Evolutionary conservation across 30 jellyfish, hydroid and myxozoan species (phyloP).

Genomic region (Chrysaora quinquecirrha): DNA sequence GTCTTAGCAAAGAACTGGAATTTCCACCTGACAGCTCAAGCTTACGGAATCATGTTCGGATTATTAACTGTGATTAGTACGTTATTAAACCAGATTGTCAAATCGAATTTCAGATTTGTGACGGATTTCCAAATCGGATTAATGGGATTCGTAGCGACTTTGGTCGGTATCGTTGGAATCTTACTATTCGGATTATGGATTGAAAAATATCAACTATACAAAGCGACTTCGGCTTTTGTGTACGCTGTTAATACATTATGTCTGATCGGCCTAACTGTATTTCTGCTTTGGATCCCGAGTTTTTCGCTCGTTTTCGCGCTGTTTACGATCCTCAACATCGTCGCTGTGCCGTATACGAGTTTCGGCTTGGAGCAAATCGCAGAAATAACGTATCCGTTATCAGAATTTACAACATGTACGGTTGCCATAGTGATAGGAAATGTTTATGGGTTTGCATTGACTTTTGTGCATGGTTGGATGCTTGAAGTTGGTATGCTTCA

Average conservation of each 20-base stretch:
- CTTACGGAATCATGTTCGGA: slow-evolving; percentile 72
- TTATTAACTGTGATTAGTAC: slow-evolving; percentile 44
- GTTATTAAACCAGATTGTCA: slow-evolving; percentile 60
- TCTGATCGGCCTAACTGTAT: slow-evolving; percentile 32
- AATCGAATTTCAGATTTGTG: slow-evolving; percentile 29
- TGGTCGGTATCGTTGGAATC: slow-evolving; percentile 64
- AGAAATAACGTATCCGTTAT: slow-evolving; percentile 79
- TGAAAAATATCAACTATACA: slow-evolving; percentile 55
- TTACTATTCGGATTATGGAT: slow-evolving; percentile 64
- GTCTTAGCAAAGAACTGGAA: slow-evolving; percentile 29
- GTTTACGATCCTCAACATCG: slow-evolving; percentile 43
- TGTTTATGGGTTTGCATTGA: slow-evolving; percentile 52
- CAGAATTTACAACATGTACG: slow-evolving; percentile 73
- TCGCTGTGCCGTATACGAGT: slow-evolving; percentile 72
- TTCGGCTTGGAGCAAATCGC: slow-evolving; percentile 81
- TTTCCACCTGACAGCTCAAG: slow-evolving; percentile 58
- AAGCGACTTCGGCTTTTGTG: slow-evolving; percentile 56
- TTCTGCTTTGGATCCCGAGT: slow-evolving; percentile 23
- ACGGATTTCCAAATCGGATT: slow-evolving; percentile 71
- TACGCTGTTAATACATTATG: slow-evolving; percentile 36
- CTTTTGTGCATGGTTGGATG: slow-evolving; percentile 62
- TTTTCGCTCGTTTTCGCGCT: slow-evolving; percentile 26
- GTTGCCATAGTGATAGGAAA: slow-evolving; percentile 60
- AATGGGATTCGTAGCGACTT: slow-evolving; percentile 68
- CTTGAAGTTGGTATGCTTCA: slow-evolving; percentile 35